Conservation (phyloP, 2,888 invertebrate genomes). For the Steromphala cineraria region DNA sequence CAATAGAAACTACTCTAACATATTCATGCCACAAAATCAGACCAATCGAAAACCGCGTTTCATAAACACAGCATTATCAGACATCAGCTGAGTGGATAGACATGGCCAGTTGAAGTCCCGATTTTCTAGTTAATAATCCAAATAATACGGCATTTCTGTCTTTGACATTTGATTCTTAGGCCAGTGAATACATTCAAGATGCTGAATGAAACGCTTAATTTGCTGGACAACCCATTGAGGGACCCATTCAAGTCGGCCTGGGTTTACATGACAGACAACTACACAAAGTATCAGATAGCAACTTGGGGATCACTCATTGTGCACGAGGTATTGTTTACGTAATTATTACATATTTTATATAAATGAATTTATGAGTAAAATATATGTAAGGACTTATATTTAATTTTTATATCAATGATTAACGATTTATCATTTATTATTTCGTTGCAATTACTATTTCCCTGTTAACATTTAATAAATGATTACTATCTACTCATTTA, state of each 20-base stretch:
- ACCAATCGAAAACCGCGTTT: slow-evolving; percentile 7
- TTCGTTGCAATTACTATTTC: too few relatives aligned
- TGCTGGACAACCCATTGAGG: slow-evolving; percentile 50
- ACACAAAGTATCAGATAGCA: slow-evolving; percentile 67
- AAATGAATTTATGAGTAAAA: neutral
- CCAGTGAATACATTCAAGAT: neutral
- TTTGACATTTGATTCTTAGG: too few relatives aligned
- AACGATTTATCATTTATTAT: too few relatives aligned
- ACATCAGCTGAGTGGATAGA: slow-evolving; percentile 4
- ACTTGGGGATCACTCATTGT: slow-evolving; percentile 66
- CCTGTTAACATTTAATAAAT: too few relatives aligned
- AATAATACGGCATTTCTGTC: too few relatives aligned
- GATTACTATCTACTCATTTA: too few relatives aligned
- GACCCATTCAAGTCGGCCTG: slow-evolving; percentile 46
- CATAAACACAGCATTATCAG: neutral
- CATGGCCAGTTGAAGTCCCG: too few relatives aligned
- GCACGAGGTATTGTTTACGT: slow-evolving; percentile 57
- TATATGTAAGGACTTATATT: neutral
- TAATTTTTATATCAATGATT: too few relatives aligned
- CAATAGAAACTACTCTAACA: neutral
- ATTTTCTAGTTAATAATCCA: too few relatives aligned
- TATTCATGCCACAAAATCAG: slow-evolving; percentile 1
- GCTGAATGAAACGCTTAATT: slow-evolving; percentile 12
- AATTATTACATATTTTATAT: neutral
- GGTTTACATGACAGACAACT: slow-evolving; percentile 61